Base-by-base conservation (phyloP, 2,888 invertebrate genomes). In the Pandemis cinnamomeana region DNA sequence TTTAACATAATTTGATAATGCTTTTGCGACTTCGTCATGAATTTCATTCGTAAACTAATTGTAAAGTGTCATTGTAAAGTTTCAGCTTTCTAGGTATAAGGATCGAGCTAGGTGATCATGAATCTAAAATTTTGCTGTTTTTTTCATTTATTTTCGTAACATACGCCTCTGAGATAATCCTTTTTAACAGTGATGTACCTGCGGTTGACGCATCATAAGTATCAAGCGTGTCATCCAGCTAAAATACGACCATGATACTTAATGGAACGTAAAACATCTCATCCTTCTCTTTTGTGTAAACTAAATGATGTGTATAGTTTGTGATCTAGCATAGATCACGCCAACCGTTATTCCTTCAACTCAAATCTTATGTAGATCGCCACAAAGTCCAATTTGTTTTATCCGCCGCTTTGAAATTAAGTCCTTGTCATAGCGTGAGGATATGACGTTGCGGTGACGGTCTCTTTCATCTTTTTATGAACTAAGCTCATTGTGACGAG, bases 241-340 rank as follows among this genome's bases (percentile, higher is more conserved):
- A 7, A 27, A 58, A 20, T 58, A 10, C n/a, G 7, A 27, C 11
- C 27, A 58, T 27, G 58, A 27, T 4, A 58, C 10, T 58, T 27
- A 27, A 58, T 58, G 58, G 11, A 27, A 58, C 27, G 15, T 42
- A 42, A 62, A 62, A 42, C 8, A 15, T 11, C 10, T 44, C 15
- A 15, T 63, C 63, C 15, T 11, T 63, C 15, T 11, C 63, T 41
- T 60, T 51, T 67, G 66, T 67, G 42, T 15, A 42, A 53, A 44
- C 53, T 27, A 51, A 46, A 72, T 68, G 66, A 53, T 67, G 15
- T 41, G 72, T 46, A 72, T 46, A 48, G 67, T 72, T 53, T 13
- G 13, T 63, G 67, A 11, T 64, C 64, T 5, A 36, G 44, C 67
- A 72, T 72, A 68, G 72, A 72, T 67, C 67, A 63, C 64, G 15